Evolutionary conservation across 2,888 invertebrate genomes (phyloP), one percentile per base, ranked within the genome.

Genomic region (Polymixis flavicincta): DNA sequence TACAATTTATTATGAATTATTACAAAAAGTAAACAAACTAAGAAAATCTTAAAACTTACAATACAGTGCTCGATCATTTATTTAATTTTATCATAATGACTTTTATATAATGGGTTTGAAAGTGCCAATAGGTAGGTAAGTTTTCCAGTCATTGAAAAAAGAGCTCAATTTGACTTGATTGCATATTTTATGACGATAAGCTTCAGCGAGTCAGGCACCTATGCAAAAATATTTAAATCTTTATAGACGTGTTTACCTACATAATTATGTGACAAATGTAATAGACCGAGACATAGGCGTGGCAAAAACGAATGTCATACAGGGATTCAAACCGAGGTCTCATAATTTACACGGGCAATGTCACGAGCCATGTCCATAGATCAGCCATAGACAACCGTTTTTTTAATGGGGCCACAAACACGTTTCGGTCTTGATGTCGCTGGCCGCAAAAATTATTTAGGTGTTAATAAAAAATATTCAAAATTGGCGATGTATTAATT

Each of bases 1-100:
- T 59, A 76, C 50, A 83, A 57, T 75, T 71, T 75, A 63, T 59
- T 65, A 76, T 25, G 55, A 59, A 74, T 66, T 71, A 81, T 71
- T 71, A 80, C 55, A 71, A 83, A 80, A 68, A 32, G 28, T 71
- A 28, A 71, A 65, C 50, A 66, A 82, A 74, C 22, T 2, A 71
- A 65, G 66, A 52, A 32, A 65, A 64, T 54, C 25, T 59, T n/a
- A 48, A 28, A 64, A 60, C 14, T 64, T 78, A 78, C 42, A 60
- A 22, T 52, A 65, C 17, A 59, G 79, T 79, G 79, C 77, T 57
- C 55, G 17, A 25, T 48, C 59, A 22, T 59, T 59, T 60, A 55
- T 68, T 76, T 61, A 64, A 71, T 64, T 66, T 68, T 76, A 63
- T 65, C 71, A 45, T 76, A 64, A 37, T 37, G 37, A 37, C 4